Evolutionary conservation across 2,888 invertebrate species (phyloP), one percentile per base, ranked within the genome.

Genomic region (Anorthoa munda): DNA sequence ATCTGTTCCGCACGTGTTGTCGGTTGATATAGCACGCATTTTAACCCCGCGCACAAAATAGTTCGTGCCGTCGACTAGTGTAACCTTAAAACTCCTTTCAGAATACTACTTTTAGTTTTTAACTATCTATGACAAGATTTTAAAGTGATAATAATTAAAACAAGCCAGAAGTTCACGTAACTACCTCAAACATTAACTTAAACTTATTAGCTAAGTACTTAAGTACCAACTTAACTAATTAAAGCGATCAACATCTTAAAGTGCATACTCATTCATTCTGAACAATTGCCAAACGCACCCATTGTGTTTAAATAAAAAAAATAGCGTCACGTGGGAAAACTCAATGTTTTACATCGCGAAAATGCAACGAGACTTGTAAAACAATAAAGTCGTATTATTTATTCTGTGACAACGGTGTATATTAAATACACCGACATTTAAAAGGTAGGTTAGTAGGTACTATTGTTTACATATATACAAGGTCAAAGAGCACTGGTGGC

Each of bases 231-330:
- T 45, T 48, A 60, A 55, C 23, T 46, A 91, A 89, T 88, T 88
- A 89, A 85, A 66, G 77, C 84, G 89, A 92, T 91, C 90, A 85
- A 85, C 85, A 90, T 90, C 88, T 88, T 83, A 68, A 72, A 83
- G 71, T 87, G 78, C 83, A 85, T 86, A 87, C 73, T 75, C 87
- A 88, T 79, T 78, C 88, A 87, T 82, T 82, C 66, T 80, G 89
- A 92, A 92, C 93, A 93, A 94, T 94, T 94, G 91, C 93, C 90
- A 91, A 93, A 94, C 88, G 83, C 81, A 71, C 53, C 91, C 84
- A 94, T 94, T 94, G 94, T 94, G 79, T 90, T 87, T 77, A 79
- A 78, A 86, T 87, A 85, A 90, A 91, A 92, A 92, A 92, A 91
- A 91, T 89, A 87, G 75, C 85, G 75, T 79, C 81, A 80, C 91